Base-by-base conservation (phyloP, 2,797 vertebrate genomes). In the Poliocrania exsul region DNA sequence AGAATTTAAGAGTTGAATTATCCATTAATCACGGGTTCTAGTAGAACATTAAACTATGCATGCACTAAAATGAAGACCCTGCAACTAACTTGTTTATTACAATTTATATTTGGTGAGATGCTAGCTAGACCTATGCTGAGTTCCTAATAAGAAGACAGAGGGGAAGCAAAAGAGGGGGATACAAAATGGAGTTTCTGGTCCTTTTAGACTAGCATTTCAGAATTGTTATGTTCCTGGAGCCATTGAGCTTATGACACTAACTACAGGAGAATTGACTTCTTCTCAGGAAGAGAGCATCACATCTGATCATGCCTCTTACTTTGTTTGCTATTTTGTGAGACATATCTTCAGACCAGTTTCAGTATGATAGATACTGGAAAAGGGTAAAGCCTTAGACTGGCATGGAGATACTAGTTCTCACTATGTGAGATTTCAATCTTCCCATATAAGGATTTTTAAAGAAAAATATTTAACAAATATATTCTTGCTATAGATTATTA, bases 271-370 rank as follows among this genome's bases (percentile, higher is more conserved):
- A 75, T n/a, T 49, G 6, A 12, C 56, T 66, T 81, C 9, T 58
- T 54, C 11, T 4, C 6, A n/a, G n/a, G 35, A 84, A 23, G 3
- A 67, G 11, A 37, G 2, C 15, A 50, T 73, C 23, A 37, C 7
- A 73, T 9, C 11, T 50, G 31, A 49, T 65, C 16, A 54, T 1
- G 2, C 2, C 12, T 2, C 3, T 31, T 7, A 1, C 38, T 64
- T 80, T 66, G 5, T 2, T 28, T 70, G 5, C 2, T 51, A 1
- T 56, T 92, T 81, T 62, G 16, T 69, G 10, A 16, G 7, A 25
- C 4, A 4, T 21, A 17, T 2, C 7, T 81, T 69, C 18, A 61
- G 61, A 8, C 17, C 13, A 24, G 23, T 88, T 78, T 37, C n/a
- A 46, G 6, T 26, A 29, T 11, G 6, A 21, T 13, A 46, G 9